phyloP scores from a whole-genome alignment of 2,888 invertebrate genomes.

The Volucella bombylans region DNA sequence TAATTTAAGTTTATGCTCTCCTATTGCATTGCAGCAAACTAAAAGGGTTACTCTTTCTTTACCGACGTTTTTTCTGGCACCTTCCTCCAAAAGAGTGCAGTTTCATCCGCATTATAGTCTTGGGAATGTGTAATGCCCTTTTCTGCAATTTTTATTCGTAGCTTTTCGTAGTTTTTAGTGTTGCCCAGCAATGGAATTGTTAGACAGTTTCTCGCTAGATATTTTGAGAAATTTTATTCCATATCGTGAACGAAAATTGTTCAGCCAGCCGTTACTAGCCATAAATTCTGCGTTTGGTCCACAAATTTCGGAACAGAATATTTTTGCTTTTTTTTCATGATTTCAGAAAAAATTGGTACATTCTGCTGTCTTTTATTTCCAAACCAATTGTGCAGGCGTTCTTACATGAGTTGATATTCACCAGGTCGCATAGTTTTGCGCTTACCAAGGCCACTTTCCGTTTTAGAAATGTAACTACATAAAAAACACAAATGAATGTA shows the following conservation, averaged over 20 bases:
- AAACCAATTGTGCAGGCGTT: conserved; percentile 8
- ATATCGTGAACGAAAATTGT: conserved; percentile 32
- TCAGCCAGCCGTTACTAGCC: conserved; percentile 10
- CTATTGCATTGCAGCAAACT: conserved; percentile 29
- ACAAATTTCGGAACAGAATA: too few relatives aligned
- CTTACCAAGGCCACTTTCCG: conserved; percentile 1
- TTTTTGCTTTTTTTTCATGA: conserved; percentile 10
- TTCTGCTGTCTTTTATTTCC: conserved; percentile 3
- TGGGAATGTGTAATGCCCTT: conserved; percentile 31
- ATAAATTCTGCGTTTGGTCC: too few relatives aligned
- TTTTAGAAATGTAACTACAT: conserved; percentile 3
- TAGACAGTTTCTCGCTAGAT: conserved; percentile 35
- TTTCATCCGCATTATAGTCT: conserved; percentile 48
- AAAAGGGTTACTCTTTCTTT: conserved; percentile 23
- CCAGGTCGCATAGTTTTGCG: neutral
- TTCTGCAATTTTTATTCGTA: conserved; percentile 16
- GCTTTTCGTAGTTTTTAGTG: too few relatives aligned
- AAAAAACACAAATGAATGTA: neutral
- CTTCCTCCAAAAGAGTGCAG: conserved; percentile 47
- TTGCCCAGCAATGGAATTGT: conserved; percentile 17
- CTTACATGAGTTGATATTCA: neutral
- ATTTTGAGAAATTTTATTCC: conserved; percentile 29
- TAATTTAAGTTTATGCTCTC: conserved; percentile 1
- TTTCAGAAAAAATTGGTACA: neutral
- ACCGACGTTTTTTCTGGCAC: conserved; percentile 22